Evolutionary conservation across 2,113 vertebrate species (phyloP), one percentile per base, ranked within the genome.

Genomic region (Diadophis punctatus): DNA sequence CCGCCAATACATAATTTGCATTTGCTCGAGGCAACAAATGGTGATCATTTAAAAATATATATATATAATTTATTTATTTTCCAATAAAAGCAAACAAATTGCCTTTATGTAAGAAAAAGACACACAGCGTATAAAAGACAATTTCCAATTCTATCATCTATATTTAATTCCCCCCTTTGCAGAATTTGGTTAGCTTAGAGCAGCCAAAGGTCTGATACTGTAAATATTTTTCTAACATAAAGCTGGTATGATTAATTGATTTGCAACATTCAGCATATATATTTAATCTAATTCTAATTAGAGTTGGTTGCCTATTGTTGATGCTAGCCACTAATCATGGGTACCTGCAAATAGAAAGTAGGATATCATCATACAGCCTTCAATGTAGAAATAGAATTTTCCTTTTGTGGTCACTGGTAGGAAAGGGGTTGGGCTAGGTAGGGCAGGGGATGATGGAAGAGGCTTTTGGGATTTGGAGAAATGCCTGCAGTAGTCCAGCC

Each of bases 251-350:
- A 92, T 92, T 23, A 89, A 89, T 63, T 51, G 9, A 87, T 56
- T 56, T 30, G 39, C n/a, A 46, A 23, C 68, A 89, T 92, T 92
- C 30, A 49, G 84, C 52, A 85, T 55, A 52, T 55, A 85, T 92
- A 58, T 89, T 92, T 84, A 89, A 92, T 92, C 18, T 58, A 56
- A 58, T 89, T 89, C 68, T 89, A 89, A 56, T 85, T 89, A 85
- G 39, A 84, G 18, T 20, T 89, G 49, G 39, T 92, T 34, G 14
- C n/a, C n/a, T 89, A n/a, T 80, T 7, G 39, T 68, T 53, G 23
- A 6, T 34, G 20, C 8, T 34, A 85, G 56, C 8, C 20, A 58
- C 16, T 39, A 80, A 80, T 39, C 34, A 8, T 80, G 68, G 68
- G 16, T 7, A 80, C n/a, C 34, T 0, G 34, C 34, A 39, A 39